A percentile compares a stretch with the other conserved stretches of the same genome.
These are phyloP conservation scores for Spatulosminthurus flaviceps DNA, from an alignment of 2,888 invertebrate genomes.

Conservation along the genomic window DNA sequence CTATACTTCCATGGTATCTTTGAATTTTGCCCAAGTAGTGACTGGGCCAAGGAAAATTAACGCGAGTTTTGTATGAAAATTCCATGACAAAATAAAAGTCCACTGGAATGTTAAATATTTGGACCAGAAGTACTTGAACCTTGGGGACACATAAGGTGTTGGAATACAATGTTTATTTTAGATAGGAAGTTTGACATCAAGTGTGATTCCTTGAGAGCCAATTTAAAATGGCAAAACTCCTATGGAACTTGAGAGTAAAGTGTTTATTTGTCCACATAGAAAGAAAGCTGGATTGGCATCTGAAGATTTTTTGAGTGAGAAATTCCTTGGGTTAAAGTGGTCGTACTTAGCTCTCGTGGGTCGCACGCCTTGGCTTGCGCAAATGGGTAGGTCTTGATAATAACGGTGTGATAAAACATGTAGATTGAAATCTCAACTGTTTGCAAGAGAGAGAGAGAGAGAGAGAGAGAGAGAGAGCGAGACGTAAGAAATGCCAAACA, in stretches of 20 bases:
- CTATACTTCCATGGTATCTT: too few species aligned
- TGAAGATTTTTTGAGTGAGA: background rate
- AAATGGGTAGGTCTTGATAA: background rate
- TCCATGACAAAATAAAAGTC: too few species aligned
- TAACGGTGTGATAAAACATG: background rate
- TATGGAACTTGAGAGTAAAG: background rate
- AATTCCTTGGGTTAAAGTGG: slow-evolving; percentile 13
- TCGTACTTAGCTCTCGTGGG: background rate
- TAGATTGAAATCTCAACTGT: background rate
- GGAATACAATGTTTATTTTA: background rate
- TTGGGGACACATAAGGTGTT: background rate
- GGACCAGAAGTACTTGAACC: too few species aligned
- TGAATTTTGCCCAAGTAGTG: too few species aligned
- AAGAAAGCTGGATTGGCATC: too few species aligned
- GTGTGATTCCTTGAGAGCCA: background rate
- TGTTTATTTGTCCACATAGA: slow-evolving; percentile 20
- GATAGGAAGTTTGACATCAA: background rate
- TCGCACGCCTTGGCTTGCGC: background rate
- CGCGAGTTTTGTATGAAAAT: too few species aligned
- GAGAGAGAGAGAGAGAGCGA: too few species aligned
- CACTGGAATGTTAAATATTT: too few species aligned
- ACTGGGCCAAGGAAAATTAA: too few species aligned
- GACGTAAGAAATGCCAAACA: background rate
- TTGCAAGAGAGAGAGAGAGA: too few species aligned
- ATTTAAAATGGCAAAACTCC: background rate